Evolutionary conservation across 2,888 invertebrate genomes (phyloP).

Genomic region (Priocnemis perturbator): DNA sequence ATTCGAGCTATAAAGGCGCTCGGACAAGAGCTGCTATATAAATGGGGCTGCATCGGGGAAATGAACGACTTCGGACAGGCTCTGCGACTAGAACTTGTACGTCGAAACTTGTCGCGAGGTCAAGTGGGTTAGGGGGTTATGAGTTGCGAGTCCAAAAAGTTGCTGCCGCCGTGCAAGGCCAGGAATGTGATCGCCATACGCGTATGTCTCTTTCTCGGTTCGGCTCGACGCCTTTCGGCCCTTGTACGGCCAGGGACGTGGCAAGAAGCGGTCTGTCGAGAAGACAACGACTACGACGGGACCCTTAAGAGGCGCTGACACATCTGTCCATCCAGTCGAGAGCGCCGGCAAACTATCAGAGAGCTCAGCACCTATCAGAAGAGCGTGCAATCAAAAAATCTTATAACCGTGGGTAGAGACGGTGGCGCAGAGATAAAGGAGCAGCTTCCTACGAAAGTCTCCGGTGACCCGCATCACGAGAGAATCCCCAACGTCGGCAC

Average conservation of each 20-base stretch:
- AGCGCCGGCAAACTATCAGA: neutral
- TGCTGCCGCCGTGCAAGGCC: conserved; percentile 42
- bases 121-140: conserved; percentile 56
- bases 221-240: conserved; percentile 48
- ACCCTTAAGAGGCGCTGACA: conserved; percentile 46
- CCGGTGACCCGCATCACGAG: too few species aligned
- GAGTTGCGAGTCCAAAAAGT: conserved; percentile 47
- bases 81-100: conserved; percentile 1
- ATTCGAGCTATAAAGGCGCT: too few species aligned
- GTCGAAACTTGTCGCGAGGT: conserved; percentile 37
- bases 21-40: too few species aligned
- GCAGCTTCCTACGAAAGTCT: neutral
- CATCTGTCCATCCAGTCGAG: conserved; percentile 26
- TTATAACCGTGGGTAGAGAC: neutral
- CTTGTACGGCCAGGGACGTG: conserved; percentile 39
- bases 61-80: too few species aligned
- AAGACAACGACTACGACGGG: conserved; percentile 22
- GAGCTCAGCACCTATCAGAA: too few species aligned
- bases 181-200: conserved; percentile 45
- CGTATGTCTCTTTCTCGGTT: conserved; percentile 53
- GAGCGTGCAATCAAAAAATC: neutral
- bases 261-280: conserved; percentile 50
- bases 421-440: too few species aligned
- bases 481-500: neutral
- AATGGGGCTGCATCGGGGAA: too few species aligned